Conservation (phyloP, 1,140 invertebrate species). For the Bursaphelenchus mucronatus region DNA sequence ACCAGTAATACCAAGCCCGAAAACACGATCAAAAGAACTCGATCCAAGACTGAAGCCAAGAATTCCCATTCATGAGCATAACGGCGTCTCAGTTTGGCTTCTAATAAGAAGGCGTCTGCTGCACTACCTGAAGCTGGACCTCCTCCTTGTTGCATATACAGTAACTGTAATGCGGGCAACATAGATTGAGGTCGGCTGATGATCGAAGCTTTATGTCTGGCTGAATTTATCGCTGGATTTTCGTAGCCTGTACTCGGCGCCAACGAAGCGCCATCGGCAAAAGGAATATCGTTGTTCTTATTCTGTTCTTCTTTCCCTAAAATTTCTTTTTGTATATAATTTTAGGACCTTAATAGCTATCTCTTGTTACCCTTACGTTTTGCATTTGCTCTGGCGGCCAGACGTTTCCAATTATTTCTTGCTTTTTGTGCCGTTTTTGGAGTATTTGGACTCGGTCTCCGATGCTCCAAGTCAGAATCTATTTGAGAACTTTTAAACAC, state of each 20-base stretch:
- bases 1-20: conserved; percentile 49
- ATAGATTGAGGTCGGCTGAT: conserved; percentile 5
- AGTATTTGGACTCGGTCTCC: conserved; percentile 1
- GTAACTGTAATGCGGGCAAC: conserved; percentile 28
- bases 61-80: conserved; percentile 61
- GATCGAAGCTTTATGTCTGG: conserved; percentile 3
- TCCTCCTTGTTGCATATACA: conserved; percentile 25
- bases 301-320: conserved; percentile 27
- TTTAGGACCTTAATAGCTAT: too few relatives aligned
- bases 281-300: conserved; percentile 39
- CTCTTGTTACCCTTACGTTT: conserved; percentile 34
- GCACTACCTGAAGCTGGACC: conserved; percentile 10
- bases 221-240: conserved; percentile 11
- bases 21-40: conserved; percentile 56
- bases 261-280: conserved; percentile 36
- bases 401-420: conserved; percentile 44
- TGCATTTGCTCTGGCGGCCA: conserved; percentile 45
- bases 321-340: background rate
- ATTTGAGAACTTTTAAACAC: too few relatives aligned
- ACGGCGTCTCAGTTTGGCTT: conserved; percentile 45
- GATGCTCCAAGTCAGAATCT: too few relatives aligned
- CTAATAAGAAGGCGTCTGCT: conserved; percentile 37
- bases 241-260: conserved; percentile 3
- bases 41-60: conserved; percentile 56
- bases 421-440: conserved; percentile 31